Evolutionary conservation across 2,113 vertebrate genomes (phyloP), one percentile per base, ranked within the genome.

Genomic region (Thalassoma bifasciatum): DNA sequence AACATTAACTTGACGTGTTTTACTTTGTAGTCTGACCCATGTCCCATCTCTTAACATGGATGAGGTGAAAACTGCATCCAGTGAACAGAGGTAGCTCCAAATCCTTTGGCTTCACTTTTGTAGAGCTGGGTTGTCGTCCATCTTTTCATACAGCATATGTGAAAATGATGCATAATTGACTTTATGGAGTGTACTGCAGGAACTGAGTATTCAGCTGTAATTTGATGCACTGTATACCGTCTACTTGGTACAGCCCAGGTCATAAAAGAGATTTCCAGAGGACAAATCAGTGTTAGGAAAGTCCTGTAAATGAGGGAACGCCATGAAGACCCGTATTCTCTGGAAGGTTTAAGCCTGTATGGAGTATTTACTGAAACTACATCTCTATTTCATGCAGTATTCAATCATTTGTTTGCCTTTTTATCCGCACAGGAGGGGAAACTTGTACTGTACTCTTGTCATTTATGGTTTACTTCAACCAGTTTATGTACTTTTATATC

Each of bases 331-430:
- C 56, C 60, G 52, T 61, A 8, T 69, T 81, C 19, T 47, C 53
- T 84, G 78, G 30, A 58, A 0, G 44, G 59, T 21, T 1, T 6
- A n/a, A 22, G 70, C 54, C 22, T 71, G 66, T 9, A 58, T 66
- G 37, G 26, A 62, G 40, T 58, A 9, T 61, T 6, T 34, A 75
- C 53, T 70, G 50, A 68, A 76, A 6, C 46, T 74, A 50, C 57
- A 13, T 60, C 71, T 66, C n/a, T 72, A 22, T 83, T 77, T 75
- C n/a, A 66, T 85, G 86, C 90, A 89, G 87, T 91, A 86, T 90
- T 92, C 53, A 37, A 49, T 77, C 50, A 36, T 62, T 66, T 84
- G 58, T 82, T 76, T 85, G 77, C 75, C 83, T 87, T 84, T 82
- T 81, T 69, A 50, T 72, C 40, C n/a, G 24, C 24, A 67, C 53